Evolutionary conservation across 1,140 invertebrate species (phyloP).

Genomic region (Pogonognathellus flavescens): DNA sequence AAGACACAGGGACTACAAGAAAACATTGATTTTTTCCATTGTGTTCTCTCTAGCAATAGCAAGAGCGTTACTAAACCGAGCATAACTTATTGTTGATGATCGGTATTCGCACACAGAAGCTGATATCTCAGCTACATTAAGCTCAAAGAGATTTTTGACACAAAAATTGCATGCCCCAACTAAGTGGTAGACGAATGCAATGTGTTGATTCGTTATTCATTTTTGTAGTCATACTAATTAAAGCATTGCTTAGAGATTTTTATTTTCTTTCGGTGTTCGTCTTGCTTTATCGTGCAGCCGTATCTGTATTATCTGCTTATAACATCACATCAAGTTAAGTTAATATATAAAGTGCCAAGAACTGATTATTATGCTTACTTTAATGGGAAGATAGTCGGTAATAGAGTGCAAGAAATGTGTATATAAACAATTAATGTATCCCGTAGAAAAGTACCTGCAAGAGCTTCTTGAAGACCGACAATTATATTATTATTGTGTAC

Average conservation of each 20-base stretch:
- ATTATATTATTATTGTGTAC: conserved; percentile 1
- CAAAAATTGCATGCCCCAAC: conserved; percentile 11
- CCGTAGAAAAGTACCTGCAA: background rate
- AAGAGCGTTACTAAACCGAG: background rate
- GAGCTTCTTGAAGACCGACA: background rate
- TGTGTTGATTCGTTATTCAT: conserved; percentile 15
- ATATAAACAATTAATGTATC: background rate
- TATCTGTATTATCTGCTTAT: conserved; percentile 1
- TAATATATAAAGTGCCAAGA: background rate
- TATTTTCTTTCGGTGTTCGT: conserved; percentile 5
- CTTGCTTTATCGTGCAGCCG: background rate
- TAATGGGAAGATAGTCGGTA: conserved; percentile 2
- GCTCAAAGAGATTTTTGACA: conserved; percentile 16
- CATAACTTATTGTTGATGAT: background rate
- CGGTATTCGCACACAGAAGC: background rate
- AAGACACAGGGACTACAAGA: conserved; percentile 38
- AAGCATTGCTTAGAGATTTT: conserved; percentile 6
- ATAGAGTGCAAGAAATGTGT: conserved; percentile 1
- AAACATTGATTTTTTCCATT: conserved; percentile 28
- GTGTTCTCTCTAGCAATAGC: background rate
- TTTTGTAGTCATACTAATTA: conserved; percentile 34
- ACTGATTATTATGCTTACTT: background rate
- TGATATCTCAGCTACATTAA: background rate
- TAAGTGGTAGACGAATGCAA: background rate
- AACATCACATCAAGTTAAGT: conserved; percentile 25